Percentiles rank a stretch among this genome's conserved stretches.
phyloP scores from a whole-genome alignment of 2,888 invertebrate genomes.

The Oscheius sp. region DNA sequence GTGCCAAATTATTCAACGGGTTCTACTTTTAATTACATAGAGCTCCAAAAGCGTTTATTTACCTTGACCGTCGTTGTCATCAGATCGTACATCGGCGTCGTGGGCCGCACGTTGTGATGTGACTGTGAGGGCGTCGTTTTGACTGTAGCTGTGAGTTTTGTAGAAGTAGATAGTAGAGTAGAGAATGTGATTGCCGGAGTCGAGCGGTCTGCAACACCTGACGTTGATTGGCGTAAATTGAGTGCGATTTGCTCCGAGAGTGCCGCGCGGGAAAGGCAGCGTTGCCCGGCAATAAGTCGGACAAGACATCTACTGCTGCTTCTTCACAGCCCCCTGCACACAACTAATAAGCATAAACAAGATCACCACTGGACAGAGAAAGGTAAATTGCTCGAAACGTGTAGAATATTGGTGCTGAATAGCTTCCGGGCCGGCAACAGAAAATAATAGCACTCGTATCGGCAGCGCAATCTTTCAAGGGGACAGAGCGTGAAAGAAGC shows the following conservation, averaged over 20 bases:
- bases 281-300: conserved; percentile 34
- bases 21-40: conserved; percentile 24
- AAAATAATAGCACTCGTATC: conserved; percentile 26
- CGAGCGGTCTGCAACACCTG: conserved; percentile 36
- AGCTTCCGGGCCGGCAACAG: conserved; percentile 6
- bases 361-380: background rate
- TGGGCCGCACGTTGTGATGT: conserved; percentile 66
- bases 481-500: background rate
- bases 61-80: conserved; percentile 64
- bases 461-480: conserved; percentile 20
- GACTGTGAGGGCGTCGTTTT: conserved; percentile 56
- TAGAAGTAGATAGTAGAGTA: conserved; percentile 35
- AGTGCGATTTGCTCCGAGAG: conserved; percentile 25
- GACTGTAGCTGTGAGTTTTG: conserved; percentile 32
- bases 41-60: conserved; percentile 1
- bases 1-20: conserved; percentile 15
- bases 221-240: conserved; percentile 33
- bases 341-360: conserved; percentile 21
- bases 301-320: conserved; percentile 6
- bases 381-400: background rate
- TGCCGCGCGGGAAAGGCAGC: conserved; percentile 10
- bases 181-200: conserved; percentile 33
- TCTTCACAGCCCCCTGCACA: conserved; percentile 6
- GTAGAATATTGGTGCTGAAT: background rate
- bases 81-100: conserved; percentile 68